Evolutionary conservation across 2,113 vertebrate genomes (phyloP).

Genomic region (Fukomys damarensis): DNA sequence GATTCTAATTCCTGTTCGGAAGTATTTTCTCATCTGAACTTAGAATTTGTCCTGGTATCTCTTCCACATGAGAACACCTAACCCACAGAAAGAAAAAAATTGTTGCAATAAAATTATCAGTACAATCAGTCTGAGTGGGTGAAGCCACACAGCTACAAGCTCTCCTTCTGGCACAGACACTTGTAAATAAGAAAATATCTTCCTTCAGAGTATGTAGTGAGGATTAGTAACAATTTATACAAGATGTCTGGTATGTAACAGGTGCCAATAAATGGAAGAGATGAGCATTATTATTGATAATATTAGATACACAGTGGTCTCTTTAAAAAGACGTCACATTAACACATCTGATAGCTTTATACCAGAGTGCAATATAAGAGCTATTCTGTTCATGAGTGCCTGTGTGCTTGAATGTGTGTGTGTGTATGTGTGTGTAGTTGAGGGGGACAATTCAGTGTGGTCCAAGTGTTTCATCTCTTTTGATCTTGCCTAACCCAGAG

Average conservation of each 20-base stretch:
- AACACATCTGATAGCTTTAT: not conserved
- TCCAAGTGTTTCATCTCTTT: not conserved
- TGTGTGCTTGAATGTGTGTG: no score
- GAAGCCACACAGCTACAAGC: not conserved
- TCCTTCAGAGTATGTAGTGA: not conserved
- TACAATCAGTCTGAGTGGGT: not conserved
- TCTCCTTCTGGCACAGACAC: not conserved
- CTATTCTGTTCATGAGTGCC: not conserved
- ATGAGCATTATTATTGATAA: not conserved
- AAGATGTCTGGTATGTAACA: not conserved
- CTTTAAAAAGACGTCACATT: not conserved
- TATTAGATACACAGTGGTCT: not conserved
- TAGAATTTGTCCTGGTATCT: constrained; percentile 8
- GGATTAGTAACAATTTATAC: constrained; percentile 40
- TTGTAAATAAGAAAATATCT: constrained; percentile 15
- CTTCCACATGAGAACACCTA: not conserved
- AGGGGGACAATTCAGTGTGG: not conserved
- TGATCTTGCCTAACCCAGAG: not conserved
- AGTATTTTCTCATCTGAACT: not conserved
- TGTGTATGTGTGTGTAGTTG: no score
- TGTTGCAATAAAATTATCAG: not conserved
- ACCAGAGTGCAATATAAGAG: not conserved
- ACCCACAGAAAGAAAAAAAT: not conserved
- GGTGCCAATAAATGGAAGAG: not conserved
- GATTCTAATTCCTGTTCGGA: not conserved